Conservation (phyloP, 1,140 invertebrate species). For the Musca domestica region DNA sequence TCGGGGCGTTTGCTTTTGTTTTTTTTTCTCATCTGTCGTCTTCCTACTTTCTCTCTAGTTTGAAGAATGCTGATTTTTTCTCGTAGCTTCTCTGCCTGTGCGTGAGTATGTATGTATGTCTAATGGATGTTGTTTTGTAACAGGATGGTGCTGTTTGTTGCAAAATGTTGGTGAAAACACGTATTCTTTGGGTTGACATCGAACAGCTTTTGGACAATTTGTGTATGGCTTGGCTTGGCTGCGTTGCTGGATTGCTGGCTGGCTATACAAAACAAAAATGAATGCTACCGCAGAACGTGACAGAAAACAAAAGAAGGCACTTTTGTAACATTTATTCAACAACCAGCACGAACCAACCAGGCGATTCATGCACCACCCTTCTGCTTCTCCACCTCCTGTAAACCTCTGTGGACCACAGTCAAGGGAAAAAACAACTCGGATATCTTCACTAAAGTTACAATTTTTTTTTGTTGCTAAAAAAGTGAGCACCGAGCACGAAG, state of each 20-base stretch:
- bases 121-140: background rate
- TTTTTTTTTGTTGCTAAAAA: background rate
- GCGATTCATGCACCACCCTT: background rate
- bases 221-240: background rate
- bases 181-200: slow-evolving; percentile 21
- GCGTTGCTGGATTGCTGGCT: background rate
- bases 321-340: slow-evolving; percentile 35
- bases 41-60: background rate
- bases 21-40: background rate
- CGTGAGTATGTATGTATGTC: too few relatives aligned
- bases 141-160: slow-evolving; percentile 4
- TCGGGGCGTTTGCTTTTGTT: background rate
- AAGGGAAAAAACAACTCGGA: background rate
- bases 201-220: slow-evolving; percentile 12
- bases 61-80: too few relatives aligned
- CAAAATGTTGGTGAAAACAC: slow-evolving; percentile 21
- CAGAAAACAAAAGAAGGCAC: slow-evolving; percentile 54
- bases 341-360: background rate
- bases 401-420: background rate
- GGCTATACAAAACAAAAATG: slow-evolving; percentile 16
- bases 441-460: too few relatives aligned
- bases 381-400: background rate
- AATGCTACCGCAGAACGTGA: slow-evolving; percentile 48
- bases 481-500: background rate
- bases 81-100: too few relatives aligned